Evolutionary conservation across 2,888 invertebrate species (phyloP).

Genomic region (Lottia scabra): DNA sequence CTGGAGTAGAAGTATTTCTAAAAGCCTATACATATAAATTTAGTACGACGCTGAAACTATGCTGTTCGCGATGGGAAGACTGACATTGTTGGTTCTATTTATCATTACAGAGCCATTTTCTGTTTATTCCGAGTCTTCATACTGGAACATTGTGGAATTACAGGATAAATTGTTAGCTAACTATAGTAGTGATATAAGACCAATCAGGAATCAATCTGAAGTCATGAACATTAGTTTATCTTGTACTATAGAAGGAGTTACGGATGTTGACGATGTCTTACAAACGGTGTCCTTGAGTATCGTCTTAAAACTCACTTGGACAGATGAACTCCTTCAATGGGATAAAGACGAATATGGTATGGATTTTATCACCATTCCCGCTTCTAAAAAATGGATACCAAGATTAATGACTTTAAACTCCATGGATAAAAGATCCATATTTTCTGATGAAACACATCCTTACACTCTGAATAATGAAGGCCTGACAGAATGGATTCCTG

Average conservation of each 20-base stretch:
- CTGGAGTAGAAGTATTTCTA: too few species aligned
- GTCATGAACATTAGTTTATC: neutral
- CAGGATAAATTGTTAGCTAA: neutral
- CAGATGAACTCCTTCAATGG: neutral
- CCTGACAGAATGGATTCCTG: neutral
- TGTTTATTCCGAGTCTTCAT: too few species aligned
- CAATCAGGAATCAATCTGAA: neutral
- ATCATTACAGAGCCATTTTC: too few species aligned
- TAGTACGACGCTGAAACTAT: too few species aligned
- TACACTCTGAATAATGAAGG: neutral
- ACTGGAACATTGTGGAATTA: too few species aligned
- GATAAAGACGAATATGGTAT: neutral
- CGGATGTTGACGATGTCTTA: neutral
- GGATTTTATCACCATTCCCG: neutral
- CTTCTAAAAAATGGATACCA: neutral
- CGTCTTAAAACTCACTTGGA: neutral
- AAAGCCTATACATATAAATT: too few species aligned
- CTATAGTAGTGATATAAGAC: neutral
- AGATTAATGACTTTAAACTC: neutral
- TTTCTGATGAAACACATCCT: neutral
- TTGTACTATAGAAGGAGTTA: neutral
- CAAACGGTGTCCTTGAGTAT: neutral
- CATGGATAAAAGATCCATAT: neutral
- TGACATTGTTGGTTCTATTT: too few species aligned
- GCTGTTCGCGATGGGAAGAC: too few species aligned